A percentile compares a stretch with the other conserved stretches of the same genome.
These are phyloP conservation scores for Oscheius sp. DNA, from an alignment of 2,888 invertebrate species.

Conservation along the genomic window DNA sequence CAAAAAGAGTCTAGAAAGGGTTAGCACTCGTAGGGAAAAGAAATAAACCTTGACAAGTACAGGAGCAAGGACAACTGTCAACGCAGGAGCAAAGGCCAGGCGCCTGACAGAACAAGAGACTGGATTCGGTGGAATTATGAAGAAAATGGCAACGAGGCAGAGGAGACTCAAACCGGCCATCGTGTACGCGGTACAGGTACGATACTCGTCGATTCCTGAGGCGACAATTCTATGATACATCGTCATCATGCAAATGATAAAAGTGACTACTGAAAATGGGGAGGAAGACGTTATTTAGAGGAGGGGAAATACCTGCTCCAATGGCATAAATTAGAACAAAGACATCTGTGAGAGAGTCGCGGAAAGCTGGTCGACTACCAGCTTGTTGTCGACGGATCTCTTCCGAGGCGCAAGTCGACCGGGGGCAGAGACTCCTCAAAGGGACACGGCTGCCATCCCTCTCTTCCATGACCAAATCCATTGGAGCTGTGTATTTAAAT, in stretches of 20 bases:
- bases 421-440: slow-evolving; percentile 53
- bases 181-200: slow-evolving; percentile 57
- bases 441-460: slow-evolving; percentile 50
- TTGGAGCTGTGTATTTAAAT: slow-evolving; percentile 50
- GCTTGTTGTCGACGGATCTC: slow-evolving; percentile 43
- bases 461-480: slow-evolving; percentile 52
- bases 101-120: slow-evolving; percentile 58
- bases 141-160: slow-evolving; percentile 60
- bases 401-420: slow-evolving; percentile 55
- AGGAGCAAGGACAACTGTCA: slow-evolving; percentile 60
- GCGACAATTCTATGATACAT: slow-evolving; percentile 65
- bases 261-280: slow-evolving; percentile 45
- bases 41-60: slow-evolving; percentile 52
- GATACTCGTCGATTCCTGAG: slow-evolving; percentile 51
- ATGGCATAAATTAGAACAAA: slow-evolving; percentile 57
- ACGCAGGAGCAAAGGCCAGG: slow-evolving; percentile 58
- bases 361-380: slow-evolving; percentile 50
- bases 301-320: slow-evolving; percentile 34
- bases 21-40: neutral
- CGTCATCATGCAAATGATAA: slow-evolving; percentile 61
- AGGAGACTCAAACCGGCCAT: slow-evolving; percentile 57
- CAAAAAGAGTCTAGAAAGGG: slow-evolving; percentile 31
- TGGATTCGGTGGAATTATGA: slow-evolving; percentile 62
- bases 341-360: slow-evolving; percentile 48
- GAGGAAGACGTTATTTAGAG: too few relatives aligned